A percentile compares a stretch with the other conserved stretches of the same genome.
These are phyloP conservation scores for Micropterix aruncella DNA, from an alignment of 2,888 invertebrate species.

Conservation along the genomic window DNA sequence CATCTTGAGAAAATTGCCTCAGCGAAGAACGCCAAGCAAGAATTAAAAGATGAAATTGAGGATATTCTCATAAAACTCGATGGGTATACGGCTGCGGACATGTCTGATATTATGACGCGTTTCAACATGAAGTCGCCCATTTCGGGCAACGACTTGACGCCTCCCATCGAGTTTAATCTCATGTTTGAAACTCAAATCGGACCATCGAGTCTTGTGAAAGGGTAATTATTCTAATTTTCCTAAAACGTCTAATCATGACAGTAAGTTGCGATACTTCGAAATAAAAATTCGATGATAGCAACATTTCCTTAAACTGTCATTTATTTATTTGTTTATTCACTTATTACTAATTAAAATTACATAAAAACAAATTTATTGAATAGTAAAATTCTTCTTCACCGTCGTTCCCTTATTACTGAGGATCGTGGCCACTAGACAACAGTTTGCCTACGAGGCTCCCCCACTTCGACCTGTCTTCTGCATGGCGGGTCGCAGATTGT, in stretches of 20 bases:
- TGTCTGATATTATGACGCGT: constrained; percentile 71
- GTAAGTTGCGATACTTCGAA: background rate
- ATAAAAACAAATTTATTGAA: too few relatives aligned
- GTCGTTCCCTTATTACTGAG: too few relatives aligned
- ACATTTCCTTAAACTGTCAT: too few relatives aligned
- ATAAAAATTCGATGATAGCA: too few relatives aligned
- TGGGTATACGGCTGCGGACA: constrained; percentile 82
- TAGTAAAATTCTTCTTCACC: too few relatives aligned
- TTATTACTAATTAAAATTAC: too few relatives aligned
- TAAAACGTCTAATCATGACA: background rate
- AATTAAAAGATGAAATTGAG: constrained; percentile 57
- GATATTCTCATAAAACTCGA: constrained; percentile 76
- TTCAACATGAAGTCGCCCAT: constrained; percentile 91
- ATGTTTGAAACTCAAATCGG: constrained; percentile 99
- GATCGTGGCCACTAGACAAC: too few relatives aligned
- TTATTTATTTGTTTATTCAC: too few relatives aligned
- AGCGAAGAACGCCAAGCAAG: constrained; percentile 69
- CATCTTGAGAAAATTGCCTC: constrained; percentile 73
- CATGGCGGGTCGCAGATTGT: too few relatives aligned
- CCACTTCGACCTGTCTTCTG: too few relatives aligned
- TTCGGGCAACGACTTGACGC: constrained; percentile 87
- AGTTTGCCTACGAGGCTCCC: too few relatives aligned
- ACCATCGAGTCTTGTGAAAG: constrained; percentile 88
- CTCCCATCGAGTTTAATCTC: constrained; percentile 96
- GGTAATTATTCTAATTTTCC: constrained; percentile 34